Evolutionary conservation across 1,140 invertebrate genomes (phyloP), one percentile per base, ranked within the genome.

Genomic region (Drosophila asahinai): DNA sequence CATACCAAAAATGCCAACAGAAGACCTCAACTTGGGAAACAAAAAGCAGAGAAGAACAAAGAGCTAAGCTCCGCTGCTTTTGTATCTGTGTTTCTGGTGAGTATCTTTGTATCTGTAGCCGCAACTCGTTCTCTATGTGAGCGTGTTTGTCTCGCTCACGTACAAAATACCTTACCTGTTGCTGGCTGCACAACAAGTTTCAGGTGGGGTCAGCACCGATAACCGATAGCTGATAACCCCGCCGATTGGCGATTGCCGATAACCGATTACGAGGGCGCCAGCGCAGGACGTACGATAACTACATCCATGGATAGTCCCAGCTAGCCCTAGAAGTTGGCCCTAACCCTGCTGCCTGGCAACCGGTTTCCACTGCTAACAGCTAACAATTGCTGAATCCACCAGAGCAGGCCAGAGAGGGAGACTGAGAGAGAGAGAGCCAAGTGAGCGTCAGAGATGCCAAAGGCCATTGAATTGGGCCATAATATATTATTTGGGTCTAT

Each of bases 111-210:
- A 57, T 68, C 67, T 61, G 47, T 70, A 27, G 52, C 48, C 52
- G 36, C 22, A 9, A 15, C 62, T 43, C 14, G 4, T 17, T 6
- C 51, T 45, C 17, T 48, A 4, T 67, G n/a, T 33, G 71, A 51
- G 71, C 30, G 22, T 52, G 43, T 30, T 73, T 72, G 45, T n/a
- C 45, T 15, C 66, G 67, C 42, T 25, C 65, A 73, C 68, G 54
- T 72, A 60, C 38, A 25, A 54, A 67, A 42, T 54, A 43, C 64
- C 64, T 68, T 73, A 73, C 71, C 71, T 73, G 71, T 73, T 73
- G 71, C 71, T 73, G 54, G 22, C 68, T 73, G 55, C 54, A 73
- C 71, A 73, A 72, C 52, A 73, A 72, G 68, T 72, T 59, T 38
- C 68, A 51, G 63, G 54, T 61, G 71, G 48, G 49, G 47, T 73